Evolutionary conservation across 2,797 vertebrate genomes (phyloP).

Genomic region (Malurus splendens): DNA sequence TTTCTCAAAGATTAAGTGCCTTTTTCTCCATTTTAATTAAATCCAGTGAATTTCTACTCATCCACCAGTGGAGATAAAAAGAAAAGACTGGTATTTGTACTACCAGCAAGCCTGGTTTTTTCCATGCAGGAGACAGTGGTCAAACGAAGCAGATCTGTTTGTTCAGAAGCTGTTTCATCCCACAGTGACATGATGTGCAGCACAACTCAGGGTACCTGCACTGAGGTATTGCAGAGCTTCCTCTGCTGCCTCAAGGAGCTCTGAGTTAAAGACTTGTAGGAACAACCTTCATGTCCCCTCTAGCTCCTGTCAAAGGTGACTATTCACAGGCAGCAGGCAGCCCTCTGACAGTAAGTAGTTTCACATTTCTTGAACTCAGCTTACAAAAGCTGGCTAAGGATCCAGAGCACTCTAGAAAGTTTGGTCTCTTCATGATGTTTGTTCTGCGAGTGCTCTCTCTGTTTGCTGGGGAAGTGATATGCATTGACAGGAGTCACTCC

Average conservation of each 20-base stretch:
- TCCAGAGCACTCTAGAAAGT: constrained; percentile 27
- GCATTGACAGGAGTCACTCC: neutral
- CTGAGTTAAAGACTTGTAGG: neutral
- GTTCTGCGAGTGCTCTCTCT: accelerated
- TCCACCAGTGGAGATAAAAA: neutral
- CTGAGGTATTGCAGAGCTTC: constrained; percentile 3
- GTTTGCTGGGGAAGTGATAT: neutral
- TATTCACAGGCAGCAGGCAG: constrained; percentile 36
- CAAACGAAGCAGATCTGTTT: neutral
- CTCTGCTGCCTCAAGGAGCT: neutral
- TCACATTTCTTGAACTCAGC: constrained; percentile 6
- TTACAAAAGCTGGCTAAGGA: constrained; percentile 29
- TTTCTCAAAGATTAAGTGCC: neutral
- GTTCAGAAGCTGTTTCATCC: neutral
- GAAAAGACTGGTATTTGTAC: neutral
- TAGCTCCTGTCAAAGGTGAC: constrained; percentile 31
- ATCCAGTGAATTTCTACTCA: neutral
- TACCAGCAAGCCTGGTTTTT: neutral
- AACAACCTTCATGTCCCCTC: constrained; percentile 13
- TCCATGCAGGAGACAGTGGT: neutral
- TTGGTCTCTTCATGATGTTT: neutral
- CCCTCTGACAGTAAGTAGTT: neutral
- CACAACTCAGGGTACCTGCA: neutral
- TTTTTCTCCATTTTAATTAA: neutral
- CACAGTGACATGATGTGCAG: neutral